Conservation (phyloP, 2,888 invertebrate species). For the Volucella zonaria region DNA sequence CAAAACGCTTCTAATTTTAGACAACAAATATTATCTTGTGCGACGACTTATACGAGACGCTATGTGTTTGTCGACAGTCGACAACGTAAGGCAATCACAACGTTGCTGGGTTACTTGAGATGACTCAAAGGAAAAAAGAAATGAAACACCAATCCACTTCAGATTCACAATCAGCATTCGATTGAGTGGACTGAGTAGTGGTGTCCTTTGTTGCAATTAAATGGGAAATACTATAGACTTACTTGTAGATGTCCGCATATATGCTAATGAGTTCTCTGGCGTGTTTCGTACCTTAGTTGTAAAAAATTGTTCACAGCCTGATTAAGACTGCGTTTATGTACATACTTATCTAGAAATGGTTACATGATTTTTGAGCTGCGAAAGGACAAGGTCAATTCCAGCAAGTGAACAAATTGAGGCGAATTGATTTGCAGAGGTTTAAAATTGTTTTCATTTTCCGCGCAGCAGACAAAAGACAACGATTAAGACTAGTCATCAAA, state of each 20-base stretch:
- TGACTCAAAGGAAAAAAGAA: slow-evolving; percentile 42
- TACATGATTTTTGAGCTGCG: not conserved
- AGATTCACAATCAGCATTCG: slow-evolving; percentile 28
- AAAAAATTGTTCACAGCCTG: slow-evolving; percentile 2
- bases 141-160: slow-evolving; percentile 15
- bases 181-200: slow-evolving; percentile 31
- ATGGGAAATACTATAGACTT: slow-evolving; percentile 6
- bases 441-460: not conserved
- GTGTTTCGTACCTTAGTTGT: not conserved
- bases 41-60: slow-evolving; percentile 52
- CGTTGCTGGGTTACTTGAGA: slow-evolving; percentile 46
- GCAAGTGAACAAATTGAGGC: not conserved
- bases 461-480: not conserved
- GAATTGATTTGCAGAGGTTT: not conserved
- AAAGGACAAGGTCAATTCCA: not conserved
- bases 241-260: not conserved
- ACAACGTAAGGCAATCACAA: slow-evolving; percentile 33
- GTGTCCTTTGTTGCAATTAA: slow-evolving; percentile 54
- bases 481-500: not conserved
- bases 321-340: not conserved
- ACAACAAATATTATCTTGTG: slow-evolving; percentile 65
- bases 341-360: not conserved
- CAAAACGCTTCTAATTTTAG: slow-evolving; percentile 71
- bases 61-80: slow-evolving; percentile 25
- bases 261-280: slow-evolving; percentile 59